Base-by-base conservation (phyloP, 2,113 vertebrate species). In the Esox niger region DNA sequence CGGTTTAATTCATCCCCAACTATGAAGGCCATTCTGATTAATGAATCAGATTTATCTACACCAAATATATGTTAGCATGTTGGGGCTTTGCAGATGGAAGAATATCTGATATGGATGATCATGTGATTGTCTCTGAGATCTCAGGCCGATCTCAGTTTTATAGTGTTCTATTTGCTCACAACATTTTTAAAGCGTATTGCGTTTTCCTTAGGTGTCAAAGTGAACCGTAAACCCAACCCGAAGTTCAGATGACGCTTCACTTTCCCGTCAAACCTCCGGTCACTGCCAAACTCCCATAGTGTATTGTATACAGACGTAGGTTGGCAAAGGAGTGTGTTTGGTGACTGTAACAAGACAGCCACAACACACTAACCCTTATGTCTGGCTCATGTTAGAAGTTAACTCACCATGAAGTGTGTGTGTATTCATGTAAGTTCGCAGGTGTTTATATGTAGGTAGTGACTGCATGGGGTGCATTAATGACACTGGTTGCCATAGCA, bases 361-460 rank as follows among this genome's bases (percentile, higher is more conserved):
- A 57, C 25, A 27, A 57, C 55, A 29, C 55, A 29, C 23, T 23
- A 56, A 15, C 38, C 55, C 55, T 11, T 57, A 26, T 5, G 10
- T 57, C 8, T 57, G 55, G n/a, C 55, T 13, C 2, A 2, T 57
- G 55, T 26, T 6, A 57, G 25, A 25, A 57, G 55, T 26, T 57
- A 2, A 26, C 25, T 25, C 11, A 27, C 6, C 23, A 11, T 23
- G 23, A 23, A 57, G 55, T 33, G 71, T 79, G 68, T 75, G 31
- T 70, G 71, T 30, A 64, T 71, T 71, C 73, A 61, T 35, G 47
- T 49, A n/a, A n/a, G n/a, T n/a, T n/a, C n/a, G n/a, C n/a, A n/a
- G n/a, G 9, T 49, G 47, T 49, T 8, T 49, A 3, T 49, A 9
- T 49, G 47, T 20, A 52, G 47, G 47, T 43, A 17, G 13, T 9